phyloP scores from a whole-genome alignment of 2,888 invertebrate species.

The Empis livida region DNA sequence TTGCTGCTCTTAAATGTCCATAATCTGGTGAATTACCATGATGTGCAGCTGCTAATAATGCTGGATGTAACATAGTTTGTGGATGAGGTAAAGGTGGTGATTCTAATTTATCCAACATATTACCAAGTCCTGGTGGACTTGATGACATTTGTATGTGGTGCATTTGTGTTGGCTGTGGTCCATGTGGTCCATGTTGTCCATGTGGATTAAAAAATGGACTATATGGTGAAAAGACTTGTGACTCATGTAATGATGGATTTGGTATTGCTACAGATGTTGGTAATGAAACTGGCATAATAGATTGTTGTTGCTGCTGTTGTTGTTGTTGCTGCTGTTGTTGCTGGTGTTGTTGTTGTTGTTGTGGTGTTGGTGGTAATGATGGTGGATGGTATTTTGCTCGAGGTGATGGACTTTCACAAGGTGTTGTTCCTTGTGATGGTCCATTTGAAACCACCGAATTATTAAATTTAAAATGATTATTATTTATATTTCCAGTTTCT shows the following conservation, averaged over 20 bases:
- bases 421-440: constrained; percentile 31
- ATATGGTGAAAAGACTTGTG: constrained; percentile 85
- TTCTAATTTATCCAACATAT: constrained; percentile 53
- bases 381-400: constrained; percentile 27
- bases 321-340: constrained; percentile 2
- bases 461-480: not conserved
- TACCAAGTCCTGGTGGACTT: constrained; percentile 52
- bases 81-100: constrained; percentile 77
- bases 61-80: constrained; percentile 73
- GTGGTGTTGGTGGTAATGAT: not conserved
- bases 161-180: constrained; percentile 32
- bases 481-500: not conserved
- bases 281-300: constrained; percentile 76
- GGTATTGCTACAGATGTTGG: constrained; percentile 95
- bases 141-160: constrained; percentile 35
- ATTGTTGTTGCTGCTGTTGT: constrained; percentile 23
- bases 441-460: not conserved
- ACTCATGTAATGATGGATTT: constrained; percentile 89
- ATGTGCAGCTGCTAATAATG: constrained; percentile 69
- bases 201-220: constrained; percentile 71
- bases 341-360: constrained; percentile 1
- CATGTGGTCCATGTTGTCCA: constrained; percentile 39
- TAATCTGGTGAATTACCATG: constrained; percentile 73
- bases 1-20: constrained; percentile 53
- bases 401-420: constrained; percentile 43